Percentiles rank a stretch among this genome's conserved stretches.
Evolutionary conservation across 2,888 invertebrate genomes (phyloP).

Genomic region (Plagodis pulveraria): DNA sequence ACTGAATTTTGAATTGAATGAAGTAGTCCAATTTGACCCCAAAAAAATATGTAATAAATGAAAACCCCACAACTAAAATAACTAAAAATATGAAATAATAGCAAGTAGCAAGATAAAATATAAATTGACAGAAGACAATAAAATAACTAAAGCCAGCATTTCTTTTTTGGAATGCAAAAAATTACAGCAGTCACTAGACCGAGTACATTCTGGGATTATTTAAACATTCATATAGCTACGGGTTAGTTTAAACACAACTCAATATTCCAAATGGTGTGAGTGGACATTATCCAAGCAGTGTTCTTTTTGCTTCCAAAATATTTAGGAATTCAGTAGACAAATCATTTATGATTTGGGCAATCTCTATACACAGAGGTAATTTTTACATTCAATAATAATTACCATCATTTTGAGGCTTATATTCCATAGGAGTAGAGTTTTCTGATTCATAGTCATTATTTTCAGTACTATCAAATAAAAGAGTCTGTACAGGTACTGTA

Average conservation of each 20-base stretch:
- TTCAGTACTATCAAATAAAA: slow-evolving; percentile 37
- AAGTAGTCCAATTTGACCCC: too few species aligned
- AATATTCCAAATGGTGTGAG: neutral
- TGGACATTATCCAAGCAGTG: neutral
- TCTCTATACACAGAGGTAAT: neutral
- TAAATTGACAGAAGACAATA: neutral
- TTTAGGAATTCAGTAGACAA: neutral
- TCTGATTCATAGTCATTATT: slow-evolving; percentile 20
- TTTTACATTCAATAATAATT: slow-evolving; percentile 3
- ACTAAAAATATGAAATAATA: too few species aligned
- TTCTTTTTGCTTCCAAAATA: neutral
- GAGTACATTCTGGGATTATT: too few species aligned
- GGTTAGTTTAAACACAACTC: too few species aligned
- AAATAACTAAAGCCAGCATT: neutral
- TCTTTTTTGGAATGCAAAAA: neutral
- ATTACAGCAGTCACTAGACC: neutral
- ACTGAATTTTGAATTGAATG: too few species aligned
- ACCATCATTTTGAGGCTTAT: slow-evolving; percentile 13
- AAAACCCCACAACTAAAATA: too few species aligned
- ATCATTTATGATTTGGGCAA: neutral
- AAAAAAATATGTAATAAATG: too few species aligned
- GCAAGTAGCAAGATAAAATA: too few species aligned
- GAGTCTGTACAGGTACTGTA: slow-evolving; percentile 32
- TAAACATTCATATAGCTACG: too few species aligned
- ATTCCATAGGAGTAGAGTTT: slow-evolving; percentile 16